phyloP scores from a whole-genome alignment of 2,888 invertebrate genomes.

The Reticulitermes lucifugus region DNA sequence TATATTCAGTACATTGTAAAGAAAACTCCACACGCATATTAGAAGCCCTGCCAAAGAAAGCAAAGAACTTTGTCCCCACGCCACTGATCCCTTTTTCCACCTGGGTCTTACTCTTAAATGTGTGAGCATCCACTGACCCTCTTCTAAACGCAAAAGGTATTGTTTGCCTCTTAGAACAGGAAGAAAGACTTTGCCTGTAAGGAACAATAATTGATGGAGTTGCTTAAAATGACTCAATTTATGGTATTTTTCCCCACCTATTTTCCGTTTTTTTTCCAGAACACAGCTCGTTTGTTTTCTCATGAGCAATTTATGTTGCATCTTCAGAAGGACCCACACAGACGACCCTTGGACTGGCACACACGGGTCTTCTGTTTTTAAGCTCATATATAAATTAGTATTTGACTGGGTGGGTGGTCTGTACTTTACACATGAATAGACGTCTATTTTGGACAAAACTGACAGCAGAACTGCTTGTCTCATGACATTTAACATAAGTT shows the following conservation, averaged over 20 bases:
- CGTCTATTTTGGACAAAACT: not conserved
- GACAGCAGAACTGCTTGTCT: not conserved
- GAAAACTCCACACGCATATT: no score
- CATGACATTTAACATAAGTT: not conserved
- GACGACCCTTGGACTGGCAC: not conserved
- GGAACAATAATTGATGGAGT: constrained; percentile 3
- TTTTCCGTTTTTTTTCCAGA: not conserved
- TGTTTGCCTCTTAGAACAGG: not conserved
- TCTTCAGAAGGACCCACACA: not conserved
- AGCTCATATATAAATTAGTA: not conserved
- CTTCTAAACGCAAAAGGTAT: not conserved
- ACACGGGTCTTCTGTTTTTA: not conserved
- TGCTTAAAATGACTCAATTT: not conserved
- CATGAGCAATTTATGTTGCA: not conserved
- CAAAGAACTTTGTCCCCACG: not conserved
- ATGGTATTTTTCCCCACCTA: not conserved
- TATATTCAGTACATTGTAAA: no score
- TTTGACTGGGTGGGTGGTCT: constrained; percentile 11
- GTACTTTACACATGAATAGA: not conserved
- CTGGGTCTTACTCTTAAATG: not conserved
- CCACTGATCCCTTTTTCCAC: not conserved
- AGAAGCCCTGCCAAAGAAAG: not conserved
- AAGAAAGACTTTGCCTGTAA: not conserved
- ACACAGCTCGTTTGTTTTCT: not conserved
- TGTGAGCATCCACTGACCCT: not conserved